Conservation (phyloP, 2,797 vertebrate species). For the Sarcoramphus papa region DNA sequence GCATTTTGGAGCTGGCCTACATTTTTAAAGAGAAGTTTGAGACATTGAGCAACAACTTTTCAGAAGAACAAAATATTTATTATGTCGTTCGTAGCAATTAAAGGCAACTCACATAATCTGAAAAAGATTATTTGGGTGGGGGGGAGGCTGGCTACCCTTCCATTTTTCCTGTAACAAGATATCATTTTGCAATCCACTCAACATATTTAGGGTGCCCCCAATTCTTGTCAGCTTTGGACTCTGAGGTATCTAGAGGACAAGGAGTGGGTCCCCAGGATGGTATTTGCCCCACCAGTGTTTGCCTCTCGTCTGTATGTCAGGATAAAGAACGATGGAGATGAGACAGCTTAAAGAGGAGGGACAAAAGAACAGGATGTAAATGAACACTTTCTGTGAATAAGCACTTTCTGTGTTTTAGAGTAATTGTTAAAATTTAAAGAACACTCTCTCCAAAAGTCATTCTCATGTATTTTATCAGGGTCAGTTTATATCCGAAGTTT, state of each 20-base stretch:
- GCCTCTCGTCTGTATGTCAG: background rate
- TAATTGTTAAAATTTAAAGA: background rate
- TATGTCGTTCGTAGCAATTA: background rate
- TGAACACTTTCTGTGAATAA: background rate
- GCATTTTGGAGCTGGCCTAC: slow-evolving; percentile 35
- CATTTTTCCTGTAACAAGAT: background rate
- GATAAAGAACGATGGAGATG: background rate
- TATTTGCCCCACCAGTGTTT: background rate
- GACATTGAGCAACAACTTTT: slow-evolving; percentile 2
- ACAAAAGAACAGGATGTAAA: background rate
- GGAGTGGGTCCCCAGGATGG: background rate
- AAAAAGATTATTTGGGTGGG: background rate
- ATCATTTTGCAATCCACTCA: background rate
- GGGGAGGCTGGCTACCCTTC: background rate
- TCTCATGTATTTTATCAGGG: background rate
- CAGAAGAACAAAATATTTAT: background rate
- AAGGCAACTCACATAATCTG: background rate
- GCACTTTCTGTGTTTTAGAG: background rate
- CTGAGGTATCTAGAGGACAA: background rate
- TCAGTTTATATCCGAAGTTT: background rate
- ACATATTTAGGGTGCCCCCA: background rate
- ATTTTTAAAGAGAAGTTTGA: slow-evolving; percentile 16
- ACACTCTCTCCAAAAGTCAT: background rate
- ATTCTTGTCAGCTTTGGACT: background rate
- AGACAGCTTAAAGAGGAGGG: background rate